phyloP scores from a whole-genome alignment of 2,113 vertebrate genomes.

The Carettochelys insculpta region DNA sequence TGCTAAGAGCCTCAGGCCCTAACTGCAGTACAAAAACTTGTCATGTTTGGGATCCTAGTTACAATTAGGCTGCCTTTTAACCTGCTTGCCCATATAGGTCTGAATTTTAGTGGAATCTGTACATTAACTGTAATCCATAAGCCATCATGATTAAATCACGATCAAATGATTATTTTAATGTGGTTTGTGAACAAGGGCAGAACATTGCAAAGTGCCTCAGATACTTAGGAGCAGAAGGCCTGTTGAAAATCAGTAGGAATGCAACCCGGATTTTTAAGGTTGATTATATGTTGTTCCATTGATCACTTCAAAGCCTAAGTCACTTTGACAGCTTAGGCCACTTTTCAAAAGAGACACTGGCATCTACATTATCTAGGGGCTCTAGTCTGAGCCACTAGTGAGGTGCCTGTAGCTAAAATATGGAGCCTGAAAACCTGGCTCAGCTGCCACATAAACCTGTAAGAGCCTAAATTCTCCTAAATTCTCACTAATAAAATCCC shows the following conservation, averaged over 20 bases:
- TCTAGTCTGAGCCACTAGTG: background rate
- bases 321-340: background rate
- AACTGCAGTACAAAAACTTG: background rate
- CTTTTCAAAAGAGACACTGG: background rate
- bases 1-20: background rate
- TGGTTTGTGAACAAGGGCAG: background rate
- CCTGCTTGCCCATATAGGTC: background rate
- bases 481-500: background rate
- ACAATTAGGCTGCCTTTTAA: constrained; percentile 26
- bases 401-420: background rate
- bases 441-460: background rate
- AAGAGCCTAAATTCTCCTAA: background rate
- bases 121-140: background rate
- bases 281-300: background rate
- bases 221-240: background rate
- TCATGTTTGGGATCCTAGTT: background rate
- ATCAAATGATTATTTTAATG: background rate
- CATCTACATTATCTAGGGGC: background rate
- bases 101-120: constrained; percentile 3
- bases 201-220: background rate
- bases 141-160: no score
- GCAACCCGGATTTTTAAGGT: background rate
- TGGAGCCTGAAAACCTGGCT: background rate
- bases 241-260: background rate
- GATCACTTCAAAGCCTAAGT: background rate